Evolutionary conservation across 1,140 invertebrate genomes (phyloP).

Genomic region (Asbolus verrucosus): DNA sequence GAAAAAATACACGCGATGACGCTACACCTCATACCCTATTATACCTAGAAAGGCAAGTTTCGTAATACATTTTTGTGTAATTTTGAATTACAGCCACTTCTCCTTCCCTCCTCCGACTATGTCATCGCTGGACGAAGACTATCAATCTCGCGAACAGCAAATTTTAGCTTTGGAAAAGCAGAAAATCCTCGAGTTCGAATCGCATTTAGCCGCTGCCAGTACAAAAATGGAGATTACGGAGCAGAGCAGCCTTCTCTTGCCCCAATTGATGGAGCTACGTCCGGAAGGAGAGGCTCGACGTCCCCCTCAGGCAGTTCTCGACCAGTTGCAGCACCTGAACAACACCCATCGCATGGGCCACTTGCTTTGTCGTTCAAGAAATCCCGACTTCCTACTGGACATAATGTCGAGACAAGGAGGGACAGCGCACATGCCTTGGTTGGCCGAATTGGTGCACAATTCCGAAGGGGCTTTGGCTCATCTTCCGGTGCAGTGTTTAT

Average conservation of each 20-base stretch:
- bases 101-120: slow-evolving; percentile 82
- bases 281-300: slow-evolving; percentile 83
- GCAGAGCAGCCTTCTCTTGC: slow-evolving; percentile 86
- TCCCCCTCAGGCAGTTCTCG: slow-evolving; percentile 82
- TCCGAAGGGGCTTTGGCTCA: slow-evolving; percentile 88
- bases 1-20: too few relatives aligned
- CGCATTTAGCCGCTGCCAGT: slow-evolving; percentile 89
- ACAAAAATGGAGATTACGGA: slow-evolving; percentile 91
- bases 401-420: slow-evolving; percentile 88
- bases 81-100: slow-evolving; percentile 71
- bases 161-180: slow-evolving; percentile 81
- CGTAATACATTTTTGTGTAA: too few relatives aligned
- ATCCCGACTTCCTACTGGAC: slow-evolving; percentile 93
- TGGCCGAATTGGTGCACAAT: slow-evolving; percentile 93
- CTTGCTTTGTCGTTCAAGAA: slow-evolving; percentile 87
- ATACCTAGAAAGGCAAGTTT: too few relatives aligned
- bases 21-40: too few relatives aligned
- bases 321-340: slow-evolving; percentile 86
- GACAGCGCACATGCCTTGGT: slow-evolving; percentile 94
- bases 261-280: slow-evolving; percentile 83
- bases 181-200: slow-evolving; percentile 92
- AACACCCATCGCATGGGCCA: slow-evolving; percentile 86
- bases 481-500: slow-evolving; percentile 94
- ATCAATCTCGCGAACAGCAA: slow-evolving; percentile 68
- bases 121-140: slow-evolving; percentile 59